Percentiles rank a stretch among this genome's conserved stretches.
Evolutionary conservation across 2,888 invertebrate species (phyloP).

Genomic region (Ornithoptera alexandrae): DNA sequence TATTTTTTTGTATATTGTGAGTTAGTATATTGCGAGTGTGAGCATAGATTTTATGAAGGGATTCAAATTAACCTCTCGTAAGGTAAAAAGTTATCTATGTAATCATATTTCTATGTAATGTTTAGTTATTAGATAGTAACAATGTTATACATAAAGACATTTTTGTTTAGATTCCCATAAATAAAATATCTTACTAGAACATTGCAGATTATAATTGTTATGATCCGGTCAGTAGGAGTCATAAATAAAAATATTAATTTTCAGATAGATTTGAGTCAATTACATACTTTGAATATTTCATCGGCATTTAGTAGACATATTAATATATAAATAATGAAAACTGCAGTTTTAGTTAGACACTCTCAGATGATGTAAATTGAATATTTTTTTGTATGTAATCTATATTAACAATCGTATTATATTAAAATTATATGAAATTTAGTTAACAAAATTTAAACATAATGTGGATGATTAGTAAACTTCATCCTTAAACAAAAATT

Average conservation of each 20-base stretch:
- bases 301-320: no score
- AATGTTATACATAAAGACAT: background rate
- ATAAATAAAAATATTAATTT: no score
- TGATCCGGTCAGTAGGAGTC: no score
- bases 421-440: background rate
- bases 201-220: no score
- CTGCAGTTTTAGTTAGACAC: background rate
- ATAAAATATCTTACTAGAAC: no score
- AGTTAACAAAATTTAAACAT: background rate
- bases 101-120: background rate
- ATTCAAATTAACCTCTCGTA: background rate
- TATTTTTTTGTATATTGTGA: background rate
- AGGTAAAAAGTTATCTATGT: background rate
- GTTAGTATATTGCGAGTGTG: background rate
- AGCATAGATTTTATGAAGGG: background rate
- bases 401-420: background rate
- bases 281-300: no score
- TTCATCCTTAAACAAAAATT: background rate
- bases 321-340: no score
- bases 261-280: no score
- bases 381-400: background rate
- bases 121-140: background rate
- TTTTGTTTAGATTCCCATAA: no score
- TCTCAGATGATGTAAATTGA: background rate
- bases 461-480: background rate